A percentile compares a stretch with the other conserved stretches of the same genome.
Evolutionary conservation across 1,140 invertebrate genomes (phyloP).

Genomic region (Vanessa atalanta): DNA sequence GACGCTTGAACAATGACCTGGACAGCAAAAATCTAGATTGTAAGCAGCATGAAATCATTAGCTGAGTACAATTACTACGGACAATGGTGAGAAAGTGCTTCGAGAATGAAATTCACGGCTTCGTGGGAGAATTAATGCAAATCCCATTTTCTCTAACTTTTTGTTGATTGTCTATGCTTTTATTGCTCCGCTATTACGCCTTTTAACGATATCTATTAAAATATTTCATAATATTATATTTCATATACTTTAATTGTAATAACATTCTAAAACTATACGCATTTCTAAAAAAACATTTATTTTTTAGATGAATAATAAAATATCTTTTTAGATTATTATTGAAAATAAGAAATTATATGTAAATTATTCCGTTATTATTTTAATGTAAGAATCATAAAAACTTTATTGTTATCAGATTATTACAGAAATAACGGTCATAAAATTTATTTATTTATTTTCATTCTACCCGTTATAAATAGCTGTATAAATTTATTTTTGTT

Average conservation of each 20-base stretch:
- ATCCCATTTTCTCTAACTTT: conserved; percentile 51
- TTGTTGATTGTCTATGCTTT: conserved; percentile 42
- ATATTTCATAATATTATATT: conserved; percentile 16
- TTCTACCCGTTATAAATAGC: too few species aligned
- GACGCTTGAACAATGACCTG: conserved; percentile 43
- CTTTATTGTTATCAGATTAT: background rate
- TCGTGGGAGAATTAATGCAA: conserved; percentile 63
- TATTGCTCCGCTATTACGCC: conserved; percentile 27
- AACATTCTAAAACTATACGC: too few species aligned
- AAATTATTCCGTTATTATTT: background rate
- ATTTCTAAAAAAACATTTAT: too few species aligned
- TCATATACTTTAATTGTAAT: too few species aligned
- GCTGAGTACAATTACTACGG: conserved; percentile 55
- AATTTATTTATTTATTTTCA: background rate
- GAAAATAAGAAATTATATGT: too few species aligned
- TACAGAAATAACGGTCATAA: background rate
- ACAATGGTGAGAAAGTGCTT: conserved; percentile 67
- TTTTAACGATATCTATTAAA: conserved; percentile 29
- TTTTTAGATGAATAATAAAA: too few species aligned
- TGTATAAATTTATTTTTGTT: too few species aligned
- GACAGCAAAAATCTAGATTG: conserved; percentile 49
- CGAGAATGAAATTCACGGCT: conserved; percentile 62
- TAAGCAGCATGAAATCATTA: conserved; percentile 57
- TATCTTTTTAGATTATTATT: too few species aligned
- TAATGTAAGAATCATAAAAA: background rate